Evolutionary conservation across 2,113 vertebrate species (phyloP).

Genomic region (Chunga burmeisteri): DNA sequence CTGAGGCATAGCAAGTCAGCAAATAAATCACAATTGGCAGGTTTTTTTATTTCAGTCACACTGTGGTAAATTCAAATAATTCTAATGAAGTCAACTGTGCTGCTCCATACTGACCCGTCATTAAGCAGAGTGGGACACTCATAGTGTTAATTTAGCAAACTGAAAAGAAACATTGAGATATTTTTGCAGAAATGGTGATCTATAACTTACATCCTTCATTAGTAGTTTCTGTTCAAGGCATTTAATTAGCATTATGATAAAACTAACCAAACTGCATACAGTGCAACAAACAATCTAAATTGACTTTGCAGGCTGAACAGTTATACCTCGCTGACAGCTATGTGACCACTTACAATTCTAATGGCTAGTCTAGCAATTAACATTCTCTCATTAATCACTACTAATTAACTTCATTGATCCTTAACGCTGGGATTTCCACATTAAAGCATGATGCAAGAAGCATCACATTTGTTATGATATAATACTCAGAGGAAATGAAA

Average conservation of each 20-base stretch:
- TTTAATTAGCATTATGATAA: slow-evolving; percentile 22
- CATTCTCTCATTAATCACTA: slow-evolving; percentile 84
- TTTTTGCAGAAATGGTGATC: neutral
- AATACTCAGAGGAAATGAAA: slow-evolving; percentile 36
- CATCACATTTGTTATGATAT: slow-evolving; percentile 28
- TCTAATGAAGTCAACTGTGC: slow-evolving; percentile 8
- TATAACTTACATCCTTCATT: neutral
- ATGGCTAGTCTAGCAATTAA: slow-evolving; percentile 66
- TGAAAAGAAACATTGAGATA: neutral
- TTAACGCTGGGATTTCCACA: slow-evolving; percentile 51
- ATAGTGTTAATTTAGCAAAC: neutral
- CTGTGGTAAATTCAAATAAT: neutral
- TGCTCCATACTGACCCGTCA: neutral
- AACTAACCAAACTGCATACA: neutral
- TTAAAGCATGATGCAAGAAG: neutral
- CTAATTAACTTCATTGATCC: slow-evolving; percentile 91
- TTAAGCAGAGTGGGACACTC: neutral
- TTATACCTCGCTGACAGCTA: slow-evolving; percentile 2
- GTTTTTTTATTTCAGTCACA: slow-evolving; percentile 2
- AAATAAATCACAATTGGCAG: slow-evolving; percentile 7
- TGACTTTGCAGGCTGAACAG: slow-evolving; percentile 4
- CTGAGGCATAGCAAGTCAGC: neutral
- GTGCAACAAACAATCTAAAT: slow-evolving; percentile 17
- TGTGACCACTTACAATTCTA: slow-evolving; percentile 66
- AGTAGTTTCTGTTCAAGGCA: neutral